Percentiles rank a stretch among this genome's conserved stretches.
Evolutionary conservation across 2,797 vertebrate species (phyloP).

Genomic region (Gila robusta): DNA sequence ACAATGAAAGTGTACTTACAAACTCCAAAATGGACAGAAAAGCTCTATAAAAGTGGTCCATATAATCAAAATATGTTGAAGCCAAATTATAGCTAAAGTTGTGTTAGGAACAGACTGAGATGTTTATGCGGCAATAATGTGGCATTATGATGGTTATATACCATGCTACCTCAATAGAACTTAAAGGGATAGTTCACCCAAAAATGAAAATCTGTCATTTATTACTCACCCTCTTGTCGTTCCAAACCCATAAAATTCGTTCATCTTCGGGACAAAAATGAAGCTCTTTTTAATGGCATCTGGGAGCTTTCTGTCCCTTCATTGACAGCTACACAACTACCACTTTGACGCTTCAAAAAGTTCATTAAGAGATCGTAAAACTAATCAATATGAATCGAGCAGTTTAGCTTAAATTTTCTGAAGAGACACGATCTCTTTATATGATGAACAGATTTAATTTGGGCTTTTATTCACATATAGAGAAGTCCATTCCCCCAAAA

Average conservation of each 20-base stretch:
- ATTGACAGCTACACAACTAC: too few species aligned
- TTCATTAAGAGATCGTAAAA: too few species aligned
- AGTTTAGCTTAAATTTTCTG: too few species aligned
- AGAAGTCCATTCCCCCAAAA: neutral
- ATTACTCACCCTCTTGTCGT: neutral
- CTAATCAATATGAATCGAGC: too few species aligned
- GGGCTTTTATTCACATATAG: too few species aligned
- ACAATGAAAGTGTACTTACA: neutral
- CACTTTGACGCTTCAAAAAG: too few species aligned
- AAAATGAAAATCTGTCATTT: neutral
- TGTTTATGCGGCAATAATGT: neutral
- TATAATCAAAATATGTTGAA: neutral
- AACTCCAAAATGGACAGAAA: neutral
- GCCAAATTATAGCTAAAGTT: neutral
- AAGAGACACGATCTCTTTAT: too few species aligned
- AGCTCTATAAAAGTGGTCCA: neutral
- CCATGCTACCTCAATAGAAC: neutral
- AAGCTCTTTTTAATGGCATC: too few species aligned
- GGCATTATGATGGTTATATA: neutral
- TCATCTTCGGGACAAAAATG: too few species aligned
- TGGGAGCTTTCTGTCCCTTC: too few species aligned
- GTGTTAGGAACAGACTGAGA: neutral
- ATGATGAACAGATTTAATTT: too few species aligned
- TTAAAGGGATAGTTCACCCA: neutral
- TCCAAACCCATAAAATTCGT: neutral